Evolutionary conservation across 2,797 vertebrate species (phyloP).

Genomic region (Trichosurus vulpecula): DNA sequence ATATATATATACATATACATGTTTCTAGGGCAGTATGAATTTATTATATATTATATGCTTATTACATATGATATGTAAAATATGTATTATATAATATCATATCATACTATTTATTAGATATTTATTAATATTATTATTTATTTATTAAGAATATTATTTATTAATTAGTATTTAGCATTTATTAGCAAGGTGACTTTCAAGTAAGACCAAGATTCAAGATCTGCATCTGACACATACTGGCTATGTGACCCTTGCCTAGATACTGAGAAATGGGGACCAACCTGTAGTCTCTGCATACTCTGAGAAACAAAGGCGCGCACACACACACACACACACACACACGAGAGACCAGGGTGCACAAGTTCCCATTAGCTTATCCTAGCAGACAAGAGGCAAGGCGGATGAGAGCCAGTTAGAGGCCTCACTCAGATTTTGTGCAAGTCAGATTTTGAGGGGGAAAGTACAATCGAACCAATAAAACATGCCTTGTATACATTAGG

Average conservation of each 20-base stretch:
- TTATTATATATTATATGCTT: no score
- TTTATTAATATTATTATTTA: no score
- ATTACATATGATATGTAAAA: no score
- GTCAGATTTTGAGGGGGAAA: not conserved
- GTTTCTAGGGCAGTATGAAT: not conserved
- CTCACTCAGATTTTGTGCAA: not conserved
- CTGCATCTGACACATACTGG: not conserved
- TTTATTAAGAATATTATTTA: no score
- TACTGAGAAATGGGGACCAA: not conserved
- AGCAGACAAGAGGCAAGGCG: not conserved
- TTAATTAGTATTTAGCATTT: no score
- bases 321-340: not conserved
- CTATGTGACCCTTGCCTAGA: not conserved
- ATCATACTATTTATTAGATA: no score
- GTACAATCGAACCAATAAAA: not conserved
- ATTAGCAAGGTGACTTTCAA: not conserved
- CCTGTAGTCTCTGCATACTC: not conserved
- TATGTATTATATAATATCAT: no score
- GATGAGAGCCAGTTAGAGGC: not conserved
- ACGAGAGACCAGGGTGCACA: not conserved
- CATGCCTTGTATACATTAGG: not conserved
- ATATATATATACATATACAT: not conserved
- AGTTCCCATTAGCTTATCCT: not conserved
- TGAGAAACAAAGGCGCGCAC: no score
- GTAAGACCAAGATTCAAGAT: not conserved